Percentiles rank a stretch among this genome's conserved stretches.
Conservation (phyloP, 2,797 vertebrate genomes). For the Pantherophis alleghaniensis region DNA sequence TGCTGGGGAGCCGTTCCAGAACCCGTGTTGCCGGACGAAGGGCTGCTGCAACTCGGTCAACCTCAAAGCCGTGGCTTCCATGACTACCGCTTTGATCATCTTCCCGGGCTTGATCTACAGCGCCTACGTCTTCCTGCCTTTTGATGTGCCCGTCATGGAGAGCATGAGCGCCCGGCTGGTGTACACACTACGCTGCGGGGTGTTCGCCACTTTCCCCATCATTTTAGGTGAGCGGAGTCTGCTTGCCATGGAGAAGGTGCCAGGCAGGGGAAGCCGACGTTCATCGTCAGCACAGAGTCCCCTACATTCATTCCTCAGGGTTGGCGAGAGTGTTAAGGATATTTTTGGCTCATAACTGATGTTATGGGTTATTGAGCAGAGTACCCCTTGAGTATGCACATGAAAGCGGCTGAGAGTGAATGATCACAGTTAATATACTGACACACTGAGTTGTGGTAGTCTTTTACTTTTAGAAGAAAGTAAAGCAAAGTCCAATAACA, state of each 20-base stretch:
- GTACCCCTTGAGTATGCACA: too few relatives aligned
- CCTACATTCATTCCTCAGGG: not conserved
- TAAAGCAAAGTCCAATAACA: too few relatives aligned
- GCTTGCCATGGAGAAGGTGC: too few relatives aligned
- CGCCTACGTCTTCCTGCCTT: conserved; percentile 86
- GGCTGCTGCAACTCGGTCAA: conserved; percentile 57
- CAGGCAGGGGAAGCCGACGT: not conserved
- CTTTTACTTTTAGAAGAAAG: too few relatives aligned
- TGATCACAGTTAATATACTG: too few relatives aligned
- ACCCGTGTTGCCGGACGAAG: rapidly evolving
- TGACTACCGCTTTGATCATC: conserved; percentile 71
- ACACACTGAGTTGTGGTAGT: too few relatives aligned
- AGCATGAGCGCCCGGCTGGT: conserved; percentile 80
- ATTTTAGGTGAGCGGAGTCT: conserved; percentile 80
- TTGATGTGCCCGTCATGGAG: conserved; percentile 80
- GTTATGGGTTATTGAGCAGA: too few relatives aligned
- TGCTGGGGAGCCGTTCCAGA: not conserved
- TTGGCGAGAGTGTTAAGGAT: not conserved
- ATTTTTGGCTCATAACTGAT: too few relatives aligned
- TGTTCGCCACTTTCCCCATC: conserved; percentile 88
- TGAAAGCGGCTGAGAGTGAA: too few relatives aligned
- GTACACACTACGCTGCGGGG: conserved; percentile 87
- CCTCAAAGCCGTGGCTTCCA: conserved; percentile 65
- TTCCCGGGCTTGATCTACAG: conserved; percentile 88
- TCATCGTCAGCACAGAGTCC: not conserved